Percentiles rank a stretch among this genome's conserved stretches.
Conservation (phyloP, 2,113 vertebrate species). For the Catharus bicknelli region DNA sequence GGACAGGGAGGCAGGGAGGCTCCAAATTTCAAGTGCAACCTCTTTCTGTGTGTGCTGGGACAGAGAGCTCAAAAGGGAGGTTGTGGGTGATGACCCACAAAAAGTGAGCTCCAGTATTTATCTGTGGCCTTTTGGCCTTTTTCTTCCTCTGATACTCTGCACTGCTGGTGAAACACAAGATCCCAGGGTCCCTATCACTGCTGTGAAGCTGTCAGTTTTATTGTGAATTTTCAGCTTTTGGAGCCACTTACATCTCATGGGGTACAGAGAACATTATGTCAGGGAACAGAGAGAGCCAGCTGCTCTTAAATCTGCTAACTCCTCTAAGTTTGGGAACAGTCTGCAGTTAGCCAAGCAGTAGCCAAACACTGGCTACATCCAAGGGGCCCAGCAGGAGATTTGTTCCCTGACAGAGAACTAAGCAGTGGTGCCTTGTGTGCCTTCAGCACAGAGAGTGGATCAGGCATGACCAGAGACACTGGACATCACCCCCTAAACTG, state of each 20-base stretch:
- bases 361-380: background rate
- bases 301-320: background rate
- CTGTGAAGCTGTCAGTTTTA: background rate
- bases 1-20: background rate
- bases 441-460: background rate
- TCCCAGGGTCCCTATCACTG: background rate
- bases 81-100: background rate
- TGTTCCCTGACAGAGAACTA: background rate
- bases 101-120: background rate
- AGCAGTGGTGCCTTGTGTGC: background rate
- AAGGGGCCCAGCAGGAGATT: background rate
- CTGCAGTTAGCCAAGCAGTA: background rate
- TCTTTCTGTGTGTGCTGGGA: background rate
- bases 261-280: background rate
- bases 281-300: background rate
- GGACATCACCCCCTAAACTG: background rate
- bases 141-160: background rate
- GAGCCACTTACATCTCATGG: background rate
- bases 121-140: background rate
- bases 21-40: background rate
- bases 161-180: background rate
- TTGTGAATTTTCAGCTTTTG: background rate
- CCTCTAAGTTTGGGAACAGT: background rate
- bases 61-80: background rate
- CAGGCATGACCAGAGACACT: background rate